A percentile compares a stretch with the other conserved stretches of the same genome.
phyloP scores from a whole-genome alignment of 2,113 vertebrate genomes.

The Oncorhynchus kisutch region DNA sequence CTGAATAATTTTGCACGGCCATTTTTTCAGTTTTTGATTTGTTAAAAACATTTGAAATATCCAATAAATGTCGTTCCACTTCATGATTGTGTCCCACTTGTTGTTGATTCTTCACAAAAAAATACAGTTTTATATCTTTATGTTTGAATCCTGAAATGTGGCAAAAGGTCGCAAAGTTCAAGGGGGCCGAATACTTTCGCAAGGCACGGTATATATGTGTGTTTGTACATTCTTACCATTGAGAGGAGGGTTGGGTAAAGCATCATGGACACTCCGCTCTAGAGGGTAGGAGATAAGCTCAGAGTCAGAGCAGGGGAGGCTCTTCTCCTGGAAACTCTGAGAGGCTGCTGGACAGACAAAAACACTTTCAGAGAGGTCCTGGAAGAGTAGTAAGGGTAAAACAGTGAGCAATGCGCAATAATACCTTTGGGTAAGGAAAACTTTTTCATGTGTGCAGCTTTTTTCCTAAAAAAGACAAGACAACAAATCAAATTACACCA shows the following conservation, averaged over 20 bases:
- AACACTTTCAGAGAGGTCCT: not conserved
- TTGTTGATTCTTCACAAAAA: too few relatives aligned
- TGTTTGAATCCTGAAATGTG: too few relatives aligned
- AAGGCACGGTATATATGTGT: too few relatives aligned
- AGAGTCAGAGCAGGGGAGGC: constrained; percentile 54
- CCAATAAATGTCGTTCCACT: too few relatives aligned
- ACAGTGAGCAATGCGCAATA: not conserved
- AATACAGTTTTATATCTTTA: too few relatives aligned
- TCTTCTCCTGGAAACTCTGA: constrained; percentile 67
- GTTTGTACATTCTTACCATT: constrained; percentile 69
- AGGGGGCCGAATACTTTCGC: too few relatives aligned
- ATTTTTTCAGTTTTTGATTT: too few relatives aligned
- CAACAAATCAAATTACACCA: not conserved
- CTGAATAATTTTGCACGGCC: too few relatives aligned
- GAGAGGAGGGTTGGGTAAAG: constrained; percentile 63
- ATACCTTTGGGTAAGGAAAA: constrained; percentile 67
- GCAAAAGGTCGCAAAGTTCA: too few relatives aligned
- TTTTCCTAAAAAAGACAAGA: constrained; percentile 57
- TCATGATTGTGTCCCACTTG: too few relatives aligned
- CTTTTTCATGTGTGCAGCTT: constrained; percentile 60
- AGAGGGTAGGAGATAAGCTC: constrained; percentile 71
- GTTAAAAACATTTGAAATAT: too few relatives aligned
- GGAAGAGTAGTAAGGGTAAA: not conserved
- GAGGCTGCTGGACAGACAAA: constrained; percentile 37
- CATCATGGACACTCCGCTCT: constrained; percentile 54